Evolutionary conservation across 2,797 vertebrate genomes (phyloP), one percentile per base, ranked within the genome.

Genomic region (Siniperca scherzeri): DNA sequence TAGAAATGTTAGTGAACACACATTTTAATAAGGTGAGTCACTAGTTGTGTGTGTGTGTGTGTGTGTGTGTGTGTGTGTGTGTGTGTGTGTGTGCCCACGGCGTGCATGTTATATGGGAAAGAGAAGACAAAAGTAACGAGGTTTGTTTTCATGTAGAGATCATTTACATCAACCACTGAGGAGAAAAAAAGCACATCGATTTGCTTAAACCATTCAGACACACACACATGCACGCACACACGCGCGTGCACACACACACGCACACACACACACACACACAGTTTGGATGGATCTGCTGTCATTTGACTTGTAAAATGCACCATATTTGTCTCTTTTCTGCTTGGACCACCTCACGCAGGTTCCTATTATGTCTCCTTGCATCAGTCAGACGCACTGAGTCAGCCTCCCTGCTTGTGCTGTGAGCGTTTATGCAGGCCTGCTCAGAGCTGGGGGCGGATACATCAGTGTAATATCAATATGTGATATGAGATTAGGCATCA

Each of bases 261-360:
- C 62, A 64, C 59, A 38, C 42, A 64, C n/a, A 67, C 52, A 59
- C 64, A 60, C 38, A 33, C 25, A 30, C 25, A 65, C 33, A 61
- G 52, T 36, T 80, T 80, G 72, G 72, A 73, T 75, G 65, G 78
- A 88, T 86, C 83, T 85, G 53, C 14, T 74, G 46, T 62, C 44
- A 86, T 89, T 88, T 88, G 88, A 88, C 78, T 87, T 82, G 79
- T 84, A 81, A 87, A 90, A 84, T 3, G 22, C 72, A 27, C 9
- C 30, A 82, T 38, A 81, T 82, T 64, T 81, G 74, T 82, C 48
- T 65, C 38, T 83, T 74, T 83, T 83, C 30, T 59, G 25, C 59
- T 60, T 5, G n/a, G 79, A 86, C 81, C 86, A 81, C 80, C 71
- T 83, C 83, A 30, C 56, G 72, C 80, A 85, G 87, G 82, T 81